These are phyloP conservation scores for Sesamia nonagrioides DNA, from an alignment of 1,140 invertebrate genomes.

Conservation along the genomic window DNA sequence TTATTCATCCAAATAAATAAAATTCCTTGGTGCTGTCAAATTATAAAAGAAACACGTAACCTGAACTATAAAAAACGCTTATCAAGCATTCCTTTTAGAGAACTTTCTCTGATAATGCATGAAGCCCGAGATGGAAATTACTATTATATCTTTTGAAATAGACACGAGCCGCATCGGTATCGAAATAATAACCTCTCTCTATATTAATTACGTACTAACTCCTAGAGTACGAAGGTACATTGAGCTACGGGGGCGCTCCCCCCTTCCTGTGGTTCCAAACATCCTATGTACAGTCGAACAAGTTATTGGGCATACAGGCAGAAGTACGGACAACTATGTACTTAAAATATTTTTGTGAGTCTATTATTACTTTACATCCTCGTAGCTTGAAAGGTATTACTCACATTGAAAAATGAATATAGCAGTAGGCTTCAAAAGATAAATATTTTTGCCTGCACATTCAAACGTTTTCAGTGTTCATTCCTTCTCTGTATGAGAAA, in stretches of 20 bases:
- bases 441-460: too few species aligned
- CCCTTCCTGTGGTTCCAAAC: too few species aligned
- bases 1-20: constrained; percentile 22
- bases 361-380: too few species aligned
- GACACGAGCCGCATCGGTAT: constrained; percentile 66
- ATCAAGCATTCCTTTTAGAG: constrained; percentile 68
- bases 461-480: too few species aligned
- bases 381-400: too few species aligned
- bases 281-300: constrained; percentile 21
- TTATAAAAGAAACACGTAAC: constrained; percentile 41
- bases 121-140: constrained; percentile 64
- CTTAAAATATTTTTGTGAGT: neutral
- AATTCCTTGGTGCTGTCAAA: constrained; percentile 20
- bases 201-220: constrained; percentile 79
- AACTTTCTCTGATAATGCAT: constrained; percentile 81
- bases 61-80: constrained; percentile 49
- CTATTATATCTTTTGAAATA: constrained; percentile 67
- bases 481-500: too few species aligned
- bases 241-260: constrained; percentile 61
- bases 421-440: too few species aligned
- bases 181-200: constrained; percentile 82
- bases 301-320: neutral
- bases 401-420: too few species aligned
- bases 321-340: neutral
- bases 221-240: constrained; percentile 79